Evolutionary conservation across 1,140 invertebrate species (phyloP), one percentile per base, ranked within the genome.

Genomic region (Steinernema feltiae): DNA sequence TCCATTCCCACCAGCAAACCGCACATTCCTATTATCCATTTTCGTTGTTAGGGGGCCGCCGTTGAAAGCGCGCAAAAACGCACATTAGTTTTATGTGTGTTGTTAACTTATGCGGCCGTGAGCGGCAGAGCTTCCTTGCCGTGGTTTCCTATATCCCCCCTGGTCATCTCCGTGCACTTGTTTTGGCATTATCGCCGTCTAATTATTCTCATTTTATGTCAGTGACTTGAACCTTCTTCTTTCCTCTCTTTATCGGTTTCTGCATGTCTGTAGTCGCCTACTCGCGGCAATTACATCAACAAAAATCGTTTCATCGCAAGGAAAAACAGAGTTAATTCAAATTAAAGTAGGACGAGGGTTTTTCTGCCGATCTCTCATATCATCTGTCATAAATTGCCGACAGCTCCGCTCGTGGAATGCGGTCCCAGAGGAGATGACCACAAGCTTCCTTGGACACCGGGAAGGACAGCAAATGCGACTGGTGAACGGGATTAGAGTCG

Each of bases 81-180:
- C 53, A 63, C 53, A 63, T 63, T 63, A 63, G 53, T 63, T 63
- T 63, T 63, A 63, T 63, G 53, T 63, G 53, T 63, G 53, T 63
- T 63, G 53, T 63, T 63, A 63, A 63, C 53, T 63, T 27, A 3
- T 63, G 53, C 53, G 2, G 53, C 53, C 53, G 53, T 63, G 24
- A 63, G 53, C 53, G 24, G 53, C 53, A 7, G 53, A 3, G 53
- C 53, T 63, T 63, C 53, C 24, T 27, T 27, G 2, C 53, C 15
- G 53, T 21, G 53, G 53, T 21, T 21, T 3, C 24, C 24, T 63
- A 27, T 27, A 17, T 63, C 53, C 24, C 7, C 7, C 53, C 53
- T 7, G 53, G 7, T 3, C 53, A 27, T 63, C 3, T 63, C 3
- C 24, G 12, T 63, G 15, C 24, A 15, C 24, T 15, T 63, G 15